Evolutionary conservation across 2,113 vertebrate species (phyloP).

Genomic region (Pachyramphus minor): DNA sequence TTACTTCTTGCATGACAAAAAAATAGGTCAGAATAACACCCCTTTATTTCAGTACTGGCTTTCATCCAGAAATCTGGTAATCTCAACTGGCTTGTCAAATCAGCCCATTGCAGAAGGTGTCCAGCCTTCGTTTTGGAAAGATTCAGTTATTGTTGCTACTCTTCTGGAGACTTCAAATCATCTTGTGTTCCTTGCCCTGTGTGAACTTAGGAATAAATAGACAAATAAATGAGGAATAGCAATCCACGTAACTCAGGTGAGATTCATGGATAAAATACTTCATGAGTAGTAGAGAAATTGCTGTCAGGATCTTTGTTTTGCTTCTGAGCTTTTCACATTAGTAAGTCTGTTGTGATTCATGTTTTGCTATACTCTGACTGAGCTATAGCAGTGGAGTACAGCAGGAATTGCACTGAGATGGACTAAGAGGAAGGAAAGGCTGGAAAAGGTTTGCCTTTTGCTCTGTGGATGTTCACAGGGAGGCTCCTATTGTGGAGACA

Average conservation of each 20-base stretch:
- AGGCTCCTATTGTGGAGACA: fast-evolving
- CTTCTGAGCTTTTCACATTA: neutral
- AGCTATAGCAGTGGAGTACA: neutral
- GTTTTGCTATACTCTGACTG: neutral
- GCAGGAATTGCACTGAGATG: neutral
- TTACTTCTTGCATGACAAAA: neutral
- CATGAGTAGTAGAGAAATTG: neutral
- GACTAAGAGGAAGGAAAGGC: neutral
- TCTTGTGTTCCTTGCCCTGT: neutral
- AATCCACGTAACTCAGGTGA: neutral
- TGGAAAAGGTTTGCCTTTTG: neutral
- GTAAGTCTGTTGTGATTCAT: neutral
- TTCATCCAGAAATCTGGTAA: neutral
- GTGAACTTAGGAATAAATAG: neutral
- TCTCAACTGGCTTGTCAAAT: neutral
- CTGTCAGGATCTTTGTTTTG: neutral
- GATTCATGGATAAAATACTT: neutral
- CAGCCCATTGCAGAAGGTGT: neutral
- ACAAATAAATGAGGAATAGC: neutral
- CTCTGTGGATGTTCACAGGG: neutral
- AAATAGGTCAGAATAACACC: neutral
- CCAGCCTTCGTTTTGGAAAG: neutral
- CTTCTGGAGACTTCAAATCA: neutral
- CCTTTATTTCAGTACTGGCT: neutral
- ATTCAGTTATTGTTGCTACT: neutral